Conservation (phyloP, 1,140 invertebrate genomes). For the Drosophila takahashii region DNA sequence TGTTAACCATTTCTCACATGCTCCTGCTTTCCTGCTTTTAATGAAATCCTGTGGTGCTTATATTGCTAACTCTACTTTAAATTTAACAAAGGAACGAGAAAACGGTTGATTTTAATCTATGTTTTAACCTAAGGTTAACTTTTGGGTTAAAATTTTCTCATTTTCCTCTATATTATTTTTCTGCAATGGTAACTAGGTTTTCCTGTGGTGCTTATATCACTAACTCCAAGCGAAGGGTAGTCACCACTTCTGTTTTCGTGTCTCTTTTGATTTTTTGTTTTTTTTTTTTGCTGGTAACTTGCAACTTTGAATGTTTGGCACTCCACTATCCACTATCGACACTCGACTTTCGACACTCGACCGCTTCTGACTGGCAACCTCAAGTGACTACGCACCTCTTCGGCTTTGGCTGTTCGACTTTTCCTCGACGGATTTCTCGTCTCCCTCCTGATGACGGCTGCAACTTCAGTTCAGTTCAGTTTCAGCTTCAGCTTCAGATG, state of each 20-base stretch:
- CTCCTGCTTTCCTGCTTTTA: no score
- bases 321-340: slow-evolving; percentile 3
- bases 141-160: no score
- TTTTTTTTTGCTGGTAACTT: not conserved
- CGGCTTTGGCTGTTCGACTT: slow-evolving; percentile 2
- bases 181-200: no score
- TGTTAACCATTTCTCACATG: no score
- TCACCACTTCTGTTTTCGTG: not conserved
- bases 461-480: slow-evolving; percentile 10
- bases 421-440: not conserved
- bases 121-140: no score
- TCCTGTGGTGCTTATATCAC: no score
- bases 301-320: slow-evolving; percentile 3
- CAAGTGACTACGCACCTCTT: slow-evolving; percentile 71
- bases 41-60: no score
- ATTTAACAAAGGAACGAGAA: no score
- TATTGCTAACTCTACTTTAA: no score
- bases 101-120: no score
- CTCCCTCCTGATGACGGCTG: not conserved
- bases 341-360: slow-evolving; percentile 31
- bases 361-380: slow-evolving; percentile 43
- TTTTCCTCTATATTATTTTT: no score
- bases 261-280: not conserved
- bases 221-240: not conserved
- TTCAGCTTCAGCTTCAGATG: slow-evolving; percentile 29